Evolutionary conservation across 2,113 vertebrate genomes (phyloP), one percentile per base, ranked within the genome.

Genomic region (Eonycteris spelaea): DNA sequence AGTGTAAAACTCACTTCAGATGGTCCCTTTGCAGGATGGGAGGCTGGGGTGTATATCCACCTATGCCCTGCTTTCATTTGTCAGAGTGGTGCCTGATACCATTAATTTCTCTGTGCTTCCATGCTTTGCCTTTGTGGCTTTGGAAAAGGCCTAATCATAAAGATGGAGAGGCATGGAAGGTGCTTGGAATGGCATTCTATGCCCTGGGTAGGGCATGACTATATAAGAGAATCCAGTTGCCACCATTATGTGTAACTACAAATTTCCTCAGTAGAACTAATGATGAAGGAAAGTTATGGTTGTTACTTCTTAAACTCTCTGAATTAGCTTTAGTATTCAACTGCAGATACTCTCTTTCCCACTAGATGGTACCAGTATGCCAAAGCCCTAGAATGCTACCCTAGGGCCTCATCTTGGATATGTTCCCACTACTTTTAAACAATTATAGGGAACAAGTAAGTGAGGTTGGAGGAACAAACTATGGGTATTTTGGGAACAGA

Each of bases 291-390:
- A 83, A 73, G 24, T 67, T 16, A 9, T 15, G 9, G 45, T 61
- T 19, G 21, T 59, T 1, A 21, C 30, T 40, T 68, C 53, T 79
- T 48, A 55, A 79, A 70, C n/a, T 45, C 43, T 68, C 61, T 10
- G 10, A 55, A 16, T 79, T 85, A 22, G 61, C 24, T 30, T 67
- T 12, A 43, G 43, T 33, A 65, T 85, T 86, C 19, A 83, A 45
- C 51, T 96, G 88, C 85, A 91, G 43, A 45, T 94, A 90, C 2
- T 18, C 19, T 80, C 70, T 92, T 91, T 95, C 88, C 94, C 80
- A 95, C 91, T 92, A 94, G 92, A 86, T 95, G 77, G 94, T 86
- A 93, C 15, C 91, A 86, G 67, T 71, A 51, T 83, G 85, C 65
- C 80, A 91, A 93, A 87, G 43, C 96, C 94, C 92, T 77, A 35